Evolutionary conservation across 2,888 invertebrate species (phyloP).

Genomic region (Autographa gamma): DNA sequence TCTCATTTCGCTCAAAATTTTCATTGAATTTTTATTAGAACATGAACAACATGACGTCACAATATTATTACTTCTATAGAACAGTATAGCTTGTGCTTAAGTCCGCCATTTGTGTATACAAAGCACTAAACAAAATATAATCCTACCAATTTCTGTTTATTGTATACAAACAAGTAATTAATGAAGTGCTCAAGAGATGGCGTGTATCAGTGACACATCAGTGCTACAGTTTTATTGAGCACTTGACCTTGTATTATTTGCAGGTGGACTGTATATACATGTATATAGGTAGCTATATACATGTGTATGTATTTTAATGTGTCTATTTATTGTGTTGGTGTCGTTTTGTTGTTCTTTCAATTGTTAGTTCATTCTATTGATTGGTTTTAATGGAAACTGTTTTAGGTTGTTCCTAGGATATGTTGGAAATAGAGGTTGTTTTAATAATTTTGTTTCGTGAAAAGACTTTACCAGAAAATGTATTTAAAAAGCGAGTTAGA

Average conservation of each 20-base stretch:
- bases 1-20: too few relatives aligned
- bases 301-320: neutral
- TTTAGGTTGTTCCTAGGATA: neutral
- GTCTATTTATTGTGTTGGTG: conserved; percentile 2
- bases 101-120: neutral
- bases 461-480: too few relatives aligned
- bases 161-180: conserved; percentile 7
- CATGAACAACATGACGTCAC: too few relatives aligned
- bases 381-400: conserved; percentile 1
- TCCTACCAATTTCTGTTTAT: neutral
- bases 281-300: neutral
- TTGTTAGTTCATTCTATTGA: neutral
- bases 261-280: conserved; percentile 24
- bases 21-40: too few relatives aligned
- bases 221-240: conserved; percentile 38
- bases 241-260: conserved; percentile 36
- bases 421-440: neutral
- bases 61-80: too few relatives aligned
- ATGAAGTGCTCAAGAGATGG: conserved; percentile 20
- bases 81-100: too few relatives aligned
- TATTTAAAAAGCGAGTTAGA: too few relatives aligned
- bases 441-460: too few relatives aligned
- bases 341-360: neutral
- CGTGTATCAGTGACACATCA: conserved; percentile 25
- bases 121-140: neutral